These are phyloP conservation scores for Molossus alvarezi DNA, from an alignment of 2,797 vertebrate species.

Conservation along the genomic window DNA sequence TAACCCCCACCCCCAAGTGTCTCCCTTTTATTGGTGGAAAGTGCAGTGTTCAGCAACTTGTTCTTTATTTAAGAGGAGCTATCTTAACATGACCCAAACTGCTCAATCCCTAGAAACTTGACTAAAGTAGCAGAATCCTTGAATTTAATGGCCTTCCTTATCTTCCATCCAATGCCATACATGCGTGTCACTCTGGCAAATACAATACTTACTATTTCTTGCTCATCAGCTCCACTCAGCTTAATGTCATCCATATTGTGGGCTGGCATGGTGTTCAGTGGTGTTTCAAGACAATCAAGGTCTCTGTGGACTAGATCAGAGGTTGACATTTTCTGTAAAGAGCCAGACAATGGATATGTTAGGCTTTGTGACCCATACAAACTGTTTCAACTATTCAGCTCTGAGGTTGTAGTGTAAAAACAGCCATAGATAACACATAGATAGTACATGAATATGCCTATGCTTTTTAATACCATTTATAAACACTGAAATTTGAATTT, in stretches of 20 bases:
- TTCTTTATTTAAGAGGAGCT: conserved; percentile 3
- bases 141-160: neutral
- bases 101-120: neutral
- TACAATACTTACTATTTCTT: conserved; percentile 13
- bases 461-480: neutral
- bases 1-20: neutral
- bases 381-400: neutral
- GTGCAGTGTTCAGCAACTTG: neutral
- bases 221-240: neutral
- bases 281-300: neutral
- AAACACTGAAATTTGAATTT: neutral
- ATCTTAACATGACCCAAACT: neutral
- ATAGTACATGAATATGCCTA: neutral
- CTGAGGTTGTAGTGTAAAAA: neutral
- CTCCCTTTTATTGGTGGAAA: neutral
- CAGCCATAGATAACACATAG: neutral
- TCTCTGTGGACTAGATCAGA: conserved; percentile 2
- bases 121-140: neutral
- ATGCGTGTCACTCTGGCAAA: neutral
- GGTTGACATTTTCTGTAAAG: conserved; percentile 30
- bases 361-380: neutral
- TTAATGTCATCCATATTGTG: neutral
- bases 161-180: neutral
- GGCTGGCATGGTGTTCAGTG: neutral
- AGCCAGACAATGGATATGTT: neutral